Conservation (phyloP, 2,888 invertebrate species). For the Fissipunctia ypsillon region DNA sequence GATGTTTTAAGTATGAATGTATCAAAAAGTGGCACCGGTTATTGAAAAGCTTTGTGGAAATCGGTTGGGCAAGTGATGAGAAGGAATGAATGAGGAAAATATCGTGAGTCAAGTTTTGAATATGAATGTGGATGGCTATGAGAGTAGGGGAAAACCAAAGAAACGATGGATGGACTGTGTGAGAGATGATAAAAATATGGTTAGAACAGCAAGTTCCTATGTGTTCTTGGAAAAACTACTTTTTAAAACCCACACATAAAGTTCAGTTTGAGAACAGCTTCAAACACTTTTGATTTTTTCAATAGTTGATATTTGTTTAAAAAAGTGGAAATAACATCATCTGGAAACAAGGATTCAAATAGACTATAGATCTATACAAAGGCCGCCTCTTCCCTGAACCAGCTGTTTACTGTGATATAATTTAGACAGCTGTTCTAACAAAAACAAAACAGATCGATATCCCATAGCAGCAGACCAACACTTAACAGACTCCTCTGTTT, state of each 20-base stretch:
- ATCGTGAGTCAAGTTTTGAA: no score
- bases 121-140: not conserved
- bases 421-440: not conserved
- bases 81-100: no score
- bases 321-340: not conserved
- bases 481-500: conserved; percentile 31
- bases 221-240: not conserved
- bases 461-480: not conserved
- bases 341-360: not conserved
- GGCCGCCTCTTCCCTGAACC: not conserved
- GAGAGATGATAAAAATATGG: not conserved
- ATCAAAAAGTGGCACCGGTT: not conserved
- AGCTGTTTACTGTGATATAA: not conserved
- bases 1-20: not conserved
- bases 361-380: not conserved
- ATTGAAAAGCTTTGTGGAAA: not conserved
- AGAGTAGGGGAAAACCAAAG: not conserved
- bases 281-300: not conserved
- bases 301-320: not conserved
- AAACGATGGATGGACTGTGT: no score
- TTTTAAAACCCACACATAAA: not conserved
- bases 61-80: not conserved
- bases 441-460: conserved; percentile 5
- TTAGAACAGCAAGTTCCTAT: not conserved
- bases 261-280: not conserved